Evolutionary conservation across 2,113 vertebrate species (phyloP).

Genomic region (Microtus ochrogaster): DNA sequence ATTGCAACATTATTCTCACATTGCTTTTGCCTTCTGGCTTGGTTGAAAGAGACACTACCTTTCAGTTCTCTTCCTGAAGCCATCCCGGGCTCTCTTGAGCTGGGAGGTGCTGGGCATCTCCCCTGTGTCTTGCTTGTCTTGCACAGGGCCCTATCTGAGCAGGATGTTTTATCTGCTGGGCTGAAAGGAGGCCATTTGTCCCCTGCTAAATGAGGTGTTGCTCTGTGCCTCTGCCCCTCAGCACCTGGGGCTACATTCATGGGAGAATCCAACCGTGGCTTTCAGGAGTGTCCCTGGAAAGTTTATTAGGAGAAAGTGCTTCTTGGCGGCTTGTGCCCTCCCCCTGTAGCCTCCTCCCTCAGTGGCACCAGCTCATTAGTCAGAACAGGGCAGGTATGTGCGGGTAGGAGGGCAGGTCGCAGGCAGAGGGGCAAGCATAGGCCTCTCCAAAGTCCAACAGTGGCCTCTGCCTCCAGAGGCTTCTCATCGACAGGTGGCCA

Average conservation of each 20-base stretch:
- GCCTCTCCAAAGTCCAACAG: not conserved
- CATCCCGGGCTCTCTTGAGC: not conserved
- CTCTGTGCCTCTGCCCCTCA: not conserved
- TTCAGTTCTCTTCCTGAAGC: not conserved
- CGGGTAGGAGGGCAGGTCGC: not conserved
- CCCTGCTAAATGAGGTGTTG: conserved; percentile 80
- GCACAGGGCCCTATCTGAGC: not conserved
- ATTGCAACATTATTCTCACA: conserved; percentile 41
- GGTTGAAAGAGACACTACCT: conserved; percentile 1
- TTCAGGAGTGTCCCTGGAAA: conserved; percentile 58
- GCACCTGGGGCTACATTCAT: conserved; percentile 70
- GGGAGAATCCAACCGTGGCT: conserved; percentile 72
- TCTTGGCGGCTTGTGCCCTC: conserved; percentile 34
- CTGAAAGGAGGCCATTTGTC: conserved; percentile 72
- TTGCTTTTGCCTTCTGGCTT: conserved; percentile 28
- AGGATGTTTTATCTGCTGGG: conserved; percentile 43
- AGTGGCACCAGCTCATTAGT: conserved; percentile 55
- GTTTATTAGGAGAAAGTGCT: conserved; percentile 70
- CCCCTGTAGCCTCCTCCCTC: not conserved
- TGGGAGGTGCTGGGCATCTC: not conserved
- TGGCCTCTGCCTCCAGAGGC: not conserved
- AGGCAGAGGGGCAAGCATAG: not conserved
- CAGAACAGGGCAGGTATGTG: not conserved
- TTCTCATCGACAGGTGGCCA: not conserved
- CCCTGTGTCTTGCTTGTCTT: not conserved